These are phyloP conservation scores for Poecile atricapillus DNA, from an alignment of 2,113 vertebrate genomes.

Conservation along the genomic window DNA sequence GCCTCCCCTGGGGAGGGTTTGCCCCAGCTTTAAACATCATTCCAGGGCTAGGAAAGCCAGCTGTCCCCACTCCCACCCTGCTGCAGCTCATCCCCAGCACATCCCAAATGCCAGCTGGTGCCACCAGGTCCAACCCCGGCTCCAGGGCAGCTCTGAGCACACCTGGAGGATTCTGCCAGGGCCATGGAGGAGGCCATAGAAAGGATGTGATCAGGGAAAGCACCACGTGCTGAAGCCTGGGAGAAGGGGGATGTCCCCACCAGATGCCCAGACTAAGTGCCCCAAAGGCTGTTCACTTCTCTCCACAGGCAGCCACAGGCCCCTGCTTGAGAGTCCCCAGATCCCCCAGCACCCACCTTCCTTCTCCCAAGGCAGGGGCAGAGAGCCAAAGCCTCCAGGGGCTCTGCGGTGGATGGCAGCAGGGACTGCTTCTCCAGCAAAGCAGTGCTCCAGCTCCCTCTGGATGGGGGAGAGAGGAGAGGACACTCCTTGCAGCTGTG, in stretches of 20 bases:
- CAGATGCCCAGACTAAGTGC: neutral
- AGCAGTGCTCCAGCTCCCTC: neutral
- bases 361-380: neutral
- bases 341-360: neutral
- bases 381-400: neutral
- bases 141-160: neutral
- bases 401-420: fast-evolving
- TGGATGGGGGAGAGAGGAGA: neutral
- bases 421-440: neutral
- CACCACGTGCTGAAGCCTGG: neutral
- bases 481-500: neutral
- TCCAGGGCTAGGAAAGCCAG: neutral
- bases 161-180: neutral
- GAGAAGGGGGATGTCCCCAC: neutral
- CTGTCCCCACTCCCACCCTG: neutral
- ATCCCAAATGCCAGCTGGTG: neutral
- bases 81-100: neutral
- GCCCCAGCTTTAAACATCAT: neutral
- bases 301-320: neutral
- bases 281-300: neutral
- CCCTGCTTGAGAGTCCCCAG: neutral
- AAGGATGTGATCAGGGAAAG: neutral
- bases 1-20: neutral
- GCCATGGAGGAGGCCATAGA: neutral
- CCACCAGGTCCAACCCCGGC: neutral